These are phyloP conservation scores for Xenus cinereus DNA, from an alignment of 2,113 vertebrate species.

Conservation along the genomic window DNA sequence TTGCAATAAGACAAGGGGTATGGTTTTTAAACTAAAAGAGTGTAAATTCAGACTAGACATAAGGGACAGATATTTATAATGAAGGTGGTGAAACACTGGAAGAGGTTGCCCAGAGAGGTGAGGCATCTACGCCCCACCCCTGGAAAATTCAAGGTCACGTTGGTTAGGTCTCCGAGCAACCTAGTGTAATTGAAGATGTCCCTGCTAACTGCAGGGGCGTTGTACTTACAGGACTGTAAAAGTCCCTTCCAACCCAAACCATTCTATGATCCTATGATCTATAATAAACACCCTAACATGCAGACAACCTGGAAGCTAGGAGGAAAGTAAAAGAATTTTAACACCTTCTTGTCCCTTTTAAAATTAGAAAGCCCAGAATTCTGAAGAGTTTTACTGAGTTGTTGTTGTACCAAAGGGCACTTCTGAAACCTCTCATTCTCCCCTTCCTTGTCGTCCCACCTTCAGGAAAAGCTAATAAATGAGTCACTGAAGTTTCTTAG, in stretches of 20 bases:
- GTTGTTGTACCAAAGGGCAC: neutral
- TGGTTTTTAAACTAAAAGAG: too few species aligned
- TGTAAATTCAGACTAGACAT: too few species aligned
- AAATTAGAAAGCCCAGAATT: neutral
- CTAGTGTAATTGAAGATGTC: too few species aligned
- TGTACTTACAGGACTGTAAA: neutral
- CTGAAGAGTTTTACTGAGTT: neutral
- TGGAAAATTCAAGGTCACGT: neutral
- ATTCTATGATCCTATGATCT: neutral
- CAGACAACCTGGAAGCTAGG: neutral
- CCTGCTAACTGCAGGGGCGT: too few species aligned
- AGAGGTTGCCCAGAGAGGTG: neutral
- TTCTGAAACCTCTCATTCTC: neutral
- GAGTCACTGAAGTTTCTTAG: neutral
- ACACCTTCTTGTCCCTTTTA: neutral
- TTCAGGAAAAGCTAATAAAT: neutral
- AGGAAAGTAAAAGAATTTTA: neutral
- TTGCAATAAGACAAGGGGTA: too few species aligned
- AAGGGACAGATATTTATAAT: too few species aligned
- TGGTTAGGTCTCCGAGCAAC: too few species aligned
- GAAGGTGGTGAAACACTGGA: too few species aligned
- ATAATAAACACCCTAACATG: neutral
- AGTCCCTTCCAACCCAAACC: neutral
- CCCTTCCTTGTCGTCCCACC: neutral
- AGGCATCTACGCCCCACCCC: neutral